Percentiles rank a stretch among this genome's conserved stretches.
phyloP scores from a whole-genome alignment of 2,113 vertebrate genomes.

The Gallinago media region DNA sequence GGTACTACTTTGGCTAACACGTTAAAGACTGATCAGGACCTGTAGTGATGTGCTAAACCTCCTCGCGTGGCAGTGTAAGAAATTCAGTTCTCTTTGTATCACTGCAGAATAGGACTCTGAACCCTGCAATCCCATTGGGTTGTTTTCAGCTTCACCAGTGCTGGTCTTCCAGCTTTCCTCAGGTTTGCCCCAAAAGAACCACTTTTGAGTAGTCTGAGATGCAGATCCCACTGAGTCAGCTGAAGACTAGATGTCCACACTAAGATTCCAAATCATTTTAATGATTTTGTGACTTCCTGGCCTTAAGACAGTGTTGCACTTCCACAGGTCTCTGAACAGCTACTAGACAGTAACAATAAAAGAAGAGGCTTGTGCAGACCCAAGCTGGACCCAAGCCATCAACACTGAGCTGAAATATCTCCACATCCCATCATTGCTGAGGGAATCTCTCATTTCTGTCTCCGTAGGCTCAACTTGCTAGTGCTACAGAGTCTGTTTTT shows the following conservation, averaged over 20 bases:
- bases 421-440: not conserved
- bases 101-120: not conserved
- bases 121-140: not conserved
- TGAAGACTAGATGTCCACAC: not conserved
- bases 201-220: not conserved
- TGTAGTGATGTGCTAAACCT: not conserved
- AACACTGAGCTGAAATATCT: not conserved
- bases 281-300: not conserved
- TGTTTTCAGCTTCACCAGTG: not conserved
- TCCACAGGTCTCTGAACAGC: not conserved
- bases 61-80: not conserved
- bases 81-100: not conserved
- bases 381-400: not conserved
- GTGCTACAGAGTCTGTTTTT: not conserved
- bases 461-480: not conserved
- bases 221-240: not conserved
- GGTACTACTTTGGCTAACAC: not conserved
- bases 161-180: not conserved
- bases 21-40: not conserved
- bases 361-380: not conserved
- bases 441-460: not conserved
- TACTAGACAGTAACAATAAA: not conserved
- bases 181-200: not conserved
- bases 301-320: not conserved
- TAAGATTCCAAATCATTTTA: not conserved